Evolutionary conservation across 2,888 invertebrate species (phyloP).

Genomic region (Tinea trinotella): DNA sequence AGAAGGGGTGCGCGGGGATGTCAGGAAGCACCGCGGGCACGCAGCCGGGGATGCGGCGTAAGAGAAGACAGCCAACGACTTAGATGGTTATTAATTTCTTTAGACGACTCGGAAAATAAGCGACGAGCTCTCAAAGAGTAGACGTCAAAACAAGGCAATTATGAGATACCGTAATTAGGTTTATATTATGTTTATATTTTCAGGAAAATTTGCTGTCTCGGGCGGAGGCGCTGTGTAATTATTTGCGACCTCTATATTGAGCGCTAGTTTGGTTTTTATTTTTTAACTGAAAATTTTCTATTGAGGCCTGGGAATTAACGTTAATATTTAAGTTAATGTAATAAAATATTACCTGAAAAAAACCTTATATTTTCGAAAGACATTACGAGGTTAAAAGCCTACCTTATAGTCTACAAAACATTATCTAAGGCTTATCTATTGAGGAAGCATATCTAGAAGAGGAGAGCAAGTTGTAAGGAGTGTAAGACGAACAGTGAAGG

Average conservation of each 20-base stretch:
- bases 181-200: conserved; percentile 54
- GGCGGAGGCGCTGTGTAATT: conserved; percentile 16
- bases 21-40: conserved; percentile 1
- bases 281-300: no score
- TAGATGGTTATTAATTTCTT: conserved; percentile 68
- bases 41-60: conserved; percentile 41
- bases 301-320: no score
- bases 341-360: no score
- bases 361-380: no score
- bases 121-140: conserved; percentile 62
- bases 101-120: conserved; percentile 57
- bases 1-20: conserved; percentile 19
- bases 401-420: no score
- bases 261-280: no score
- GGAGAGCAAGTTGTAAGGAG: neutral
- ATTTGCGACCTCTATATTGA: neutral
- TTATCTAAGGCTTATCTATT: neutral
- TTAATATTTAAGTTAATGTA: no score
- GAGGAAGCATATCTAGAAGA: neutral
- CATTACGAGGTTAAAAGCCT: no score
- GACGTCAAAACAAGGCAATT: conserved; percentile 70
- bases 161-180: conserved; percentile 65
- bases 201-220: conserved; percentile 23
- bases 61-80: conserved; percentile 47
- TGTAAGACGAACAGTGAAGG: conserved; percentile 17